Evolutionary conservation across 2,797 vertebrate genomes (phyloP), one percentile per base, ranked within the genome.

Genomic region (Molossus alvarezi): DNA sequence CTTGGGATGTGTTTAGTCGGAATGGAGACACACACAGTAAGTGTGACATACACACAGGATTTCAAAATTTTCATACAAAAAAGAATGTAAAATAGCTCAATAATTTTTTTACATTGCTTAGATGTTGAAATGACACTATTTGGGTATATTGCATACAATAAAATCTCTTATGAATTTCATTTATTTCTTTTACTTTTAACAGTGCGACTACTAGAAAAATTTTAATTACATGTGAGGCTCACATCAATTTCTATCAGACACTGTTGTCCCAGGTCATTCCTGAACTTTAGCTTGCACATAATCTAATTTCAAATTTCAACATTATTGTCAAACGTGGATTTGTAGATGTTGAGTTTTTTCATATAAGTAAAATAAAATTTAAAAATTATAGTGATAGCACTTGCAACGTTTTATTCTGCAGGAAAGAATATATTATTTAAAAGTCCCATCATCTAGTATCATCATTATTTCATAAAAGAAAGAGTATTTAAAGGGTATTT

Each of bases 401-500:
- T 94, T 86, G 11, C 14, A 83, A 48, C n/a, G 95, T 89, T 92
- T 72, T 65, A 60, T 67, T 84, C 62, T 80, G 41, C 20, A 33
- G 21, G n/a, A 88, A 80, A 94, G 25, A 37, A 33, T 45, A 29
- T 65, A 88, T 67, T 62, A 80, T 77, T 45, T 45, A 29, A 53
- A 94, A 88, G 45, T 65, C 45, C 33, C 81, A 92, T 64, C 80
- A 79, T 67, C 37, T 85, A 51, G 20, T 25, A 69, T 53, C 33
- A 83, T 41, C 37, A 33, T 86, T 48, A 86, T 94, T 94, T 84
- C 55, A 71, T 80, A 57, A 94, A 90, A 92, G n/a, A 89, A 76
- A 33, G 33, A 33, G 33, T 33, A 33, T 33, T 33, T 33, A 33
- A 33, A 91, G 65, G 33, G 65, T 76, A 25, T 51, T 81, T 58